A percentile compares a stretch with the other conserved stretches of the same genome.
Evolutionary conservation across 2,797 vertebrate genomes (phyloP).

Genomic region (Girardinus metallicus): DNA sequence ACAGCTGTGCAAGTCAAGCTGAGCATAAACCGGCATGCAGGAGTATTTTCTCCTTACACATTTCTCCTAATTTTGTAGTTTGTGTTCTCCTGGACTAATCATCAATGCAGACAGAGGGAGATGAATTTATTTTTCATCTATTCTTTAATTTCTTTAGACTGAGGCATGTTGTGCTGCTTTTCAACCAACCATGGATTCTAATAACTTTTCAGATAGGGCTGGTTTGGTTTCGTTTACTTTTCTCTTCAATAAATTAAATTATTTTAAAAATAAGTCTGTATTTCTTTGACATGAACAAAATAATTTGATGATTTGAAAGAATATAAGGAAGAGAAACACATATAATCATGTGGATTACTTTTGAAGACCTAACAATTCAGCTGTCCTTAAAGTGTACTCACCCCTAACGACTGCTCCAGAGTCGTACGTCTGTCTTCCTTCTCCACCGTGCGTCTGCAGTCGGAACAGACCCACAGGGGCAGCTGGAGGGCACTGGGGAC

Average conservation of each 20-base stretch:
- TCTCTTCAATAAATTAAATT: background rate
- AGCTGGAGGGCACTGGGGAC: slow-evolving; percentile 90
- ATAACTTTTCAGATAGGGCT: background rate
- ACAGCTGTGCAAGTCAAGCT: slow-evolving; percentile 39
- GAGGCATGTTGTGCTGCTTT: background rate
- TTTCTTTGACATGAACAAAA: background rate
- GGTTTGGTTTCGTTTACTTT: background rate
- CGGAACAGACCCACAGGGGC: slow-evolving; percentile 96
- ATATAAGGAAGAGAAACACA: background rate
- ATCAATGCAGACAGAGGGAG: background rate
- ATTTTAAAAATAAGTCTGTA: background rate
- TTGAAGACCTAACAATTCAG: background rate
- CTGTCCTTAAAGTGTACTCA: slow-evolving; percentile 68
- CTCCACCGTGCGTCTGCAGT: slow-evolving; percentile 94
- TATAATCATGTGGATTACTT: background rate
- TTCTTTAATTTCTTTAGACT: background rate
- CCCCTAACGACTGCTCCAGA: slow-evolving; percentile 88
- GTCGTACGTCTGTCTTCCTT: slow-evolving; percentile 90
- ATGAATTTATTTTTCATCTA: background rate
- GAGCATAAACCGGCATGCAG: background rate
- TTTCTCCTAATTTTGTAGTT: background rate
- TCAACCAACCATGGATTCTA: background rate
- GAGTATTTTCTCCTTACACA: background rate
- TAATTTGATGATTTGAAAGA: too few species aligned
- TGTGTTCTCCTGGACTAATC: background rate